Evolutionary conservation across 2,888 invertebrate species (phyloP), one percentile per base, ranked within the genome.

Genomic region (Agrotis clavis): DNA sequence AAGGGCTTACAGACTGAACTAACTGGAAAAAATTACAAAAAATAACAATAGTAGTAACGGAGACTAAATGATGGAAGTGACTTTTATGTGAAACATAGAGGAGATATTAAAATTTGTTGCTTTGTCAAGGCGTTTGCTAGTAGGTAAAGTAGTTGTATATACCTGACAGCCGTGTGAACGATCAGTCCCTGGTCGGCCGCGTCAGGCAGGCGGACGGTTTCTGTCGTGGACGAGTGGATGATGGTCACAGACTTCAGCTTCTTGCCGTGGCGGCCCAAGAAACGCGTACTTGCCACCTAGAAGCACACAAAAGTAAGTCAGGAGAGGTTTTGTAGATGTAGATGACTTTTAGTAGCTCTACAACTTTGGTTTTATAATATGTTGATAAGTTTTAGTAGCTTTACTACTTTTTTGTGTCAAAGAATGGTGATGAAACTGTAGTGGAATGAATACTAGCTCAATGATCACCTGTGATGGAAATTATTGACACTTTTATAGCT

Each of bases 181-280:
- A 98, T 98, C 50, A 98, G 97, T 11, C 97, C 97, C 81, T 97
- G 97, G 82, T 97, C 98, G 83, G 97, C 97, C 79, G 98, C 97
- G 77, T 98, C 98, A 77, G 98, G 98, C 84, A 98, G 95, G 41
- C 98, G 97, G 81, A 98, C 98, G 81, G 98, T 98, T 96, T 98
- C 98, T 75, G 98, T 98, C 73, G 98, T 98, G 85, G 98, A 98
- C 91, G 98, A 98, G 97, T 98, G 98, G 90, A 98, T 98, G 92
- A 98, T 98, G 87, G 98, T 98, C 86, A 98, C 97, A 25, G 98
- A 98, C 94, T 98, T 98, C 88, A 98, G 97, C 94, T 98, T 98
- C 92, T 97, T 97, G 94, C 98, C 98, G 82, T 97, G 97, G 88
- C 98, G 98, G 89, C 98, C 98, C 89, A 98, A 97, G 89, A 98